Conservation (phyloP, 2,797 vertebrate species). For the Odontamblyopus lacepedii region DNA sequence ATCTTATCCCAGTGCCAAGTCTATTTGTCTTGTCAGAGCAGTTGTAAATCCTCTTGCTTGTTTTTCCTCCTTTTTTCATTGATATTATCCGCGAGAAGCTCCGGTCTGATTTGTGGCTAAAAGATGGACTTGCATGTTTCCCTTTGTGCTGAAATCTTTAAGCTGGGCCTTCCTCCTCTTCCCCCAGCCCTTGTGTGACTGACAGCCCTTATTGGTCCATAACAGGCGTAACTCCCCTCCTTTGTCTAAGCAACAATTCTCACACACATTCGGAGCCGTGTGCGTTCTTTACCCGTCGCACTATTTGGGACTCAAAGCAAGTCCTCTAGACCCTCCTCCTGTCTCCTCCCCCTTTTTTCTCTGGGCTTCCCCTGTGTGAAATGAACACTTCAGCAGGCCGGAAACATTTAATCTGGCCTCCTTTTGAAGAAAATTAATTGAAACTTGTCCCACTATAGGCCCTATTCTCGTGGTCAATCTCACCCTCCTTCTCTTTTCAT, state of each 20-base stretch:
- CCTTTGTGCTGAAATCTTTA: conserved; percentile 98
- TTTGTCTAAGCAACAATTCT: conserved; percentile 98
- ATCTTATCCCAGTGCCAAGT: conserved; percentile 37
- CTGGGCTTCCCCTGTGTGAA: conserved; percentile 86
- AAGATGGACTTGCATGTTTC: conserved; percentile 99
- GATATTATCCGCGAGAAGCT: conserved; percentile 91
- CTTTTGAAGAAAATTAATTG: conserved; percentile 98
- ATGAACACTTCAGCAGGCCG: conserved; percentile 99
- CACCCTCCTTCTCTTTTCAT: conserved; percentile 71
- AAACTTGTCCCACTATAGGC: conserved; percentile 94
- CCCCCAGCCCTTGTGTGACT: conserved; percentile 97
- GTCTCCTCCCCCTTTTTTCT: conserved; percentile 82
- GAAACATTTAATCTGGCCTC: conserved; percentile 99
- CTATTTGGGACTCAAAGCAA: conserved; percentile 97
- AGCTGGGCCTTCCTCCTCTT: conserved; percentile 90
- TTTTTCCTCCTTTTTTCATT: conserved; percentile 89
- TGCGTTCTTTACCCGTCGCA: conserved; percentile 93
- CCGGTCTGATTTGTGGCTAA: conserved; percentile 94
- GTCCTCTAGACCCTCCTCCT: conserved; percentile 85
- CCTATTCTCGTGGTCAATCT: conserved; percentile 85
- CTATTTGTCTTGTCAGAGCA: conserved; percentile 57
- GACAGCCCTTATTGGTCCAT: conserved; percentile 99
- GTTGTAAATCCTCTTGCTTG: conserved; percentile 86
- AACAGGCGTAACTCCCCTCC: conserved; percentile 98
- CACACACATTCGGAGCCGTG: conserved; percentile 96